Evolutionary conservation across 2,113 vertebrate species (phyloP).

Genomic region (Rhinogobius similis): DNA sequence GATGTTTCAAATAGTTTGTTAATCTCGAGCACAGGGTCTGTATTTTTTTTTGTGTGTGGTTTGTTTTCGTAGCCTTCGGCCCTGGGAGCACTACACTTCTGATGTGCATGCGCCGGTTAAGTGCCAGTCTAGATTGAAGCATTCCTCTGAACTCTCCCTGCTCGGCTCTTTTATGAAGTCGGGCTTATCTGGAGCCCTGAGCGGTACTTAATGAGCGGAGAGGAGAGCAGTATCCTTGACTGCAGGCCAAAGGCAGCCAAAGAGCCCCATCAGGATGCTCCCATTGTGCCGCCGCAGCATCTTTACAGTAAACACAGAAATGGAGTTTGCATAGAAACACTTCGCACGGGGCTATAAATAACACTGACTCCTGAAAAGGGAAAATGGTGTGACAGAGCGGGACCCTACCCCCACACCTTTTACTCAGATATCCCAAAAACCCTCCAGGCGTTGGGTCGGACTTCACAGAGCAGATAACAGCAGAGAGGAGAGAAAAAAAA

Average conservation of each 20-base stretch:
- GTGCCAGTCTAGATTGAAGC: slow-evolving; percentile 33
- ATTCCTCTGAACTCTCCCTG: slow-evolving; percentile 58
- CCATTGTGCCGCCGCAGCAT: slow-evolving; percentile 21
- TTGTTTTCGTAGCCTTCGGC: slow-evolving; percentile 29
- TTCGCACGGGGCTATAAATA: slow-evolving; percentile 56
- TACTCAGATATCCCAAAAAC: slow-evolving; percentile 24
- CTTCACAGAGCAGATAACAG: not conserved
- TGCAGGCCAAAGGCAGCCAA: slow-evolving; percentile 12
- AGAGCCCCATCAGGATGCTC: slow-evolving; percentile 28
- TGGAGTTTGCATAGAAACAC: slow-evolving; percentile 42
- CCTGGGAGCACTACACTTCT: slow-evolving; percentile 18
- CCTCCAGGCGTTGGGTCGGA: slow-evolving; percentile 14
- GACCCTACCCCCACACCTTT: slow-evolving; percentile 34
- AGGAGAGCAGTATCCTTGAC: not conserved
- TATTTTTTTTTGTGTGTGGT: not conserved
- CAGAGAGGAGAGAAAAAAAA: not conserved
- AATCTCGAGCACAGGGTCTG: slow-evolving; percentile 17
- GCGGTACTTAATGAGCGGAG: slow-evolving; percentile 26
- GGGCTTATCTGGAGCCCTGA: slow-evolving; percentile 40
- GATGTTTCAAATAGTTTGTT: not conserved
- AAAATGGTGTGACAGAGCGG: slow-evolving; percentile 22
- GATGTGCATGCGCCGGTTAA: slow-evolving; percentile 41
- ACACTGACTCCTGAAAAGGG: slow-evolving; percentile 19
- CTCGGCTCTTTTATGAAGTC: slow-evolving; percentile 36
- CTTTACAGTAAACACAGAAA: slow-evolving; percentile 31